A percentile compares a stretch with the other conserved stretches of the same genome.
Evolutionary conservation across 1,140 invertebrate species (phyloP).

Genomic region (Drosophila sp.): DNA sequence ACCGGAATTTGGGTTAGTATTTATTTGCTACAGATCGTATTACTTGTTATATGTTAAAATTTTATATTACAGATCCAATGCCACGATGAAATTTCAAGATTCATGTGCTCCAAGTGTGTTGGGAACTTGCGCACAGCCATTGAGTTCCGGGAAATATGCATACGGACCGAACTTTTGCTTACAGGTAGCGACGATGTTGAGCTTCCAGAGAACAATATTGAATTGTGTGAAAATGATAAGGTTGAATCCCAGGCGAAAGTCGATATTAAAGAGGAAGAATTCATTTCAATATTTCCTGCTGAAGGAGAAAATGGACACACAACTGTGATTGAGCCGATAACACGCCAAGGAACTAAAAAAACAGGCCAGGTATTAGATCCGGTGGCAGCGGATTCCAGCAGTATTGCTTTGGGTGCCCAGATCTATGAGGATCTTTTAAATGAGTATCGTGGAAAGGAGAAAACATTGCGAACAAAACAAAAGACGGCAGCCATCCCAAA

Average conservation of each 20-base stretch:
- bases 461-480: not conserved
- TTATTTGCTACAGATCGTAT: not conserved
- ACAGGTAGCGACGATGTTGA: not conserved
- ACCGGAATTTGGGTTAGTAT: slow-evolving; percentile 68
- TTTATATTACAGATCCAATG: slow-evolving; percentile 38
- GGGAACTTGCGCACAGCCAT: slow-evolving; percentile 47
- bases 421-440: slow-evolving; percentile 59
- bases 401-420: slow-evolving; percentile 39
- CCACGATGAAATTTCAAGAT: slow-evolving; percentile 20
- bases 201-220: not conserved
- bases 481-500: not conserved
- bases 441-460: slow-evolving; percentile 44
- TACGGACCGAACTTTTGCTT: slow-evolving; percentile 47
- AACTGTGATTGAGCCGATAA: slow-evolving; percentile 19
- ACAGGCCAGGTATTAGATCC: slow-evolving; percentile 2
- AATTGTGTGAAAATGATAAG: not conserved
- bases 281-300: slow-evolving; percentile 9
- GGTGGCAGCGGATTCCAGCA: slow-evolving; percentile 24
- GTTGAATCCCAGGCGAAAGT: not conserved
- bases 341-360: not conserved
- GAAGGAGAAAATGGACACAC: slow-evolving; percentile 1
- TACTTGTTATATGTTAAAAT: not conserved
- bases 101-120: slow-evolving; percentile 52
- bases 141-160: slow-evolving; percentile 63
- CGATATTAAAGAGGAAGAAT: slow-evolving; percentile 12